These are phyloP conservation scores for Uria lomvia DNA, from an alignment of 2,113 vertebrate genomes.

Conservation along the genomic window DNA sequence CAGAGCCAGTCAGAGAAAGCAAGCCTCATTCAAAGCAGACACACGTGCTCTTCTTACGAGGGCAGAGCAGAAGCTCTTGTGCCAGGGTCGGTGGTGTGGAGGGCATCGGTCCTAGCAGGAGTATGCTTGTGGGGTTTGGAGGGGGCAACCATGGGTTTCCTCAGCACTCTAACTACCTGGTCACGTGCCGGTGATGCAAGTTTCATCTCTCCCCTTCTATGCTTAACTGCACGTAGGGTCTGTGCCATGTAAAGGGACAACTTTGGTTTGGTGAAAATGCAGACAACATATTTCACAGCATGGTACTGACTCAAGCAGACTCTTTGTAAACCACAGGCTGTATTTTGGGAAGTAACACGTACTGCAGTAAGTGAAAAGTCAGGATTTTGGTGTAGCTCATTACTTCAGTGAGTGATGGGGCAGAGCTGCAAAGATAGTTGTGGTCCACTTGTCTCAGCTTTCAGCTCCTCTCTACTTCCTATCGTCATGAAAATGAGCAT, in stretches of 20 bases:
- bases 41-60: rapidly evolving
- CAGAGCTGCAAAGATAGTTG: not conserved
- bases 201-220: not conserved
- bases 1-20: not conserved
- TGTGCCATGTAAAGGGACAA: not conserved
- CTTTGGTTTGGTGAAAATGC: not conserved
- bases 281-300: not conserved
- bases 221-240: not conserved
- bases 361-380: not conserved
- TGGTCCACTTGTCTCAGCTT: not conserved
- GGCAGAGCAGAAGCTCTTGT: not conserved
- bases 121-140: not conserved
- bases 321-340: not conserved
- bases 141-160: rapidly evolving
- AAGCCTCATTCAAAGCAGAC: not conserved
- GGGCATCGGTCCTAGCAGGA: not conserved
- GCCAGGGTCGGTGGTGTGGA: not conserved
- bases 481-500: not conserved
- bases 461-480: not conserved
- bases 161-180: not conserved
- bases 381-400: not conserved
- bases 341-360: not conserved
- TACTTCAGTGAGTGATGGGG: not conserved
- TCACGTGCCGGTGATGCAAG: not conserved
- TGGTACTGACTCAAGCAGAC: not conserved